Base-by-base conservation (phyloP, 2,888 invertebrate species). In the Mythimna impura region DNA sequence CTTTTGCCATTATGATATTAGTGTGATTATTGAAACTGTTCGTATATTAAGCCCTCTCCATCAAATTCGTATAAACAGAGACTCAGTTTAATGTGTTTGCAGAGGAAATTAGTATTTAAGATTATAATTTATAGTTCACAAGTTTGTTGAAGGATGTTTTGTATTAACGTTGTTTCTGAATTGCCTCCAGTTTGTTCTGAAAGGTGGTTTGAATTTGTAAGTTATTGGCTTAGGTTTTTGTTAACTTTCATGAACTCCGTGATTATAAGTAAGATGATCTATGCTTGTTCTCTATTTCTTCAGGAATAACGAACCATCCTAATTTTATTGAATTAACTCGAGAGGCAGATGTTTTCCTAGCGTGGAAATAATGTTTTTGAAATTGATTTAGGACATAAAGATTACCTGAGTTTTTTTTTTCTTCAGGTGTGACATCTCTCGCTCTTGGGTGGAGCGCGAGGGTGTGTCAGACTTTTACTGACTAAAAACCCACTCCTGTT, bases 31-130 rank as follows among this genome's bases (percentile, higher is more conserved):
- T 22, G 40, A 55, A 75, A 70, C 20, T 40, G 30, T 55, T 57
- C 20, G 20, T 67, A 34, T 69, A 55, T 75, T 85, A 90, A 93
- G 91, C 92, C 57, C 85, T 89, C 87, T 78, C 47, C 87, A 87
- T 90, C 88, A 88, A 82, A 88, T 82, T 83, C 73, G 84, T 83
- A 82, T 84, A 88, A 85, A 85, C 79, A 83, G 72, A 78, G 75
- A 75, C 78, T 83, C 82, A 86, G 84, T 84, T 86, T 84, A 86
- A 71, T 76, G 83, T 80, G 84, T 84, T 84, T 72, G 62, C 63
- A 40, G 50, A 68, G 75, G 73, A 79, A 83, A 79, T 81, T 81
- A 62, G 71, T 76, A 40, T 52, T 62, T 62, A 57, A 40, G 63
- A 60, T 34, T 14, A 75, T 78, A 81, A 83, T 81, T 83, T 81